Base-by-base conservation (phyloP, 2,797 vertebrate species). In the Sebastes cheni region DNA sequence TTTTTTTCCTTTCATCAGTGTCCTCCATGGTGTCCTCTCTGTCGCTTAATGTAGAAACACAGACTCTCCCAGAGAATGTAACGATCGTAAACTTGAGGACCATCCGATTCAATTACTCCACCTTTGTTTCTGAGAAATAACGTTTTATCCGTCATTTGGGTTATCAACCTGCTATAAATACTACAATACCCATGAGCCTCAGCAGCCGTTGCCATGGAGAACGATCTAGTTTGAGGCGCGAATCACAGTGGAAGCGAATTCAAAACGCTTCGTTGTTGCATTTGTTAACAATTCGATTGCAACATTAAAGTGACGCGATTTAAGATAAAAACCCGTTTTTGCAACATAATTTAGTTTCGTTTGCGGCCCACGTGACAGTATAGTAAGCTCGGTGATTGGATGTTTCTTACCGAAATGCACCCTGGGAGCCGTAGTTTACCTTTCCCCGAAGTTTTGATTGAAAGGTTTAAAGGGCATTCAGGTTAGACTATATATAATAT, bases 401-500 rank as follows among this genome's bases (percentile, higher is more conserved):
- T 10, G n/a, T 13, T 50, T 29, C 20, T 25, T n/a, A 9, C 29
- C 36, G 50, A 71, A 75, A 30, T 59, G 60, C 27, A 46, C 10
- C 1, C 3, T 70, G 59, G 72, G 58, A 50, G 6, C 58, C 1
- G 60, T 67, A 75, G 60, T 69, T 67, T 5, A 66, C 12, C 11
- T 62, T 12, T 13, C 16, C 46, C 29, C 54, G 34, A 39, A 8
- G 18, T 18, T 4, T 4, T 61, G 36, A 66, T 46, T 27, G 23
- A 46, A 50, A 7, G 54, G 22, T 85, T 39, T 39, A 39, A 39
- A 39, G 90, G 6, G 68, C 76, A n/a, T 82, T 86, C 30, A 66
- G 0, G 12, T 25, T 46, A 46, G 14, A 6, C 14, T 39, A 39
- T 39, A 39, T 39, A 39, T 39, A 39, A 39, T 39, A 39, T 39